These are phyloP conservation scores for Dicycla oo DNA, from an alignment of 2,888 invertebrate species.

Conservation along the genomic window DNA sequence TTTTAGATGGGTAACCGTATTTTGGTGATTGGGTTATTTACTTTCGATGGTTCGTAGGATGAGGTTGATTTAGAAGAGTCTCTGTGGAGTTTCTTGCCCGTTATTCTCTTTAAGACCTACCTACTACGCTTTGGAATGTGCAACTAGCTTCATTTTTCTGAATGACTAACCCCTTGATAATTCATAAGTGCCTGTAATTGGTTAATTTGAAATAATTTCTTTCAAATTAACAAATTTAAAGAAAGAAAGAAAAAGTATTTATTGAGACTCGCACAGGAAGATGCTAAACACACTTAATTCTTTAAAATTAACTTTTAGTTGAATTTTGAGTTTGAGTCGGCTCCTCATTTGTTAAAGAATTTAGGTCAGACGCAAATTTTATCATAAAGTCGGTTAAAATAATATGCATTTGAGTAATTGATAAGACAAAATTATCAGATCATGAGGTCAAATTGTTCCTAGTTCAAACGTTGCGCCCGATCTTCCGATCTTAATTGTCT, in stretches of 20 bases:
- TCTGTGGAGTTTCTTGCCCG: no score
- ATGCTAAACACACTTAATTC: no score
- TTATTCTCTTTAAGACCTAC: no score
- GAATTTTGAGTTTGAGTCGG: conserved; percentile 3
- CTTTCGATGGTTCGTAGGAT: neutral
- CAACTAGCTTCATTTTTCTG: no score
- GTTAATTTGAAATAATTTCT: neutral
- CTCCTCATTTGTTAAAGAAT: conserved; percentile 33
- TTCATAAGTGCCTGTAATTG: no score
- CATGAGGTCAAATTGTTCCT: conserved; percentile 47
- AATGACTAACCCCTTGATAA: no score
- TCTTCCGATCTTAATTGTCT: conserved; percentile 36
- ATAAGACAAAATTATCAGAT: conserved; percentile 49
- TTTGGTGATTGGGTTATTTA: conserved; percentile 41
- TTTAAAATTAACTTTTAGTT: no score
- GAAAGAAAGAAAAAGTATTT: no score
- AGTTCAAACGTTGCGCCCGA: conserved; percentile 48
- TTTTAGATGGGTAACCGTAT: conserved; percentile 51
- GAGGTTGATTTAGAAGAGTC: neutral
- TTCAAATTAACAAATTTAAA: no score
- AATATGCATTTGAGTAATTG: conserved; percentile 47
- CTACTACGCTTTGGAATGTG: no score
- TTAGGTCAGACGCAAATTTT: conserved; percentile 40
- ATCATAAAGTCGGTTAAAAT: conserved; percentile 40
- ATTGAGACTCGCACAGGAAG: no score